Evolutionary conservation across 2,797 vertebrate species (phyloP).

Genomic region (Acanthurus leucopareius): DNA sequence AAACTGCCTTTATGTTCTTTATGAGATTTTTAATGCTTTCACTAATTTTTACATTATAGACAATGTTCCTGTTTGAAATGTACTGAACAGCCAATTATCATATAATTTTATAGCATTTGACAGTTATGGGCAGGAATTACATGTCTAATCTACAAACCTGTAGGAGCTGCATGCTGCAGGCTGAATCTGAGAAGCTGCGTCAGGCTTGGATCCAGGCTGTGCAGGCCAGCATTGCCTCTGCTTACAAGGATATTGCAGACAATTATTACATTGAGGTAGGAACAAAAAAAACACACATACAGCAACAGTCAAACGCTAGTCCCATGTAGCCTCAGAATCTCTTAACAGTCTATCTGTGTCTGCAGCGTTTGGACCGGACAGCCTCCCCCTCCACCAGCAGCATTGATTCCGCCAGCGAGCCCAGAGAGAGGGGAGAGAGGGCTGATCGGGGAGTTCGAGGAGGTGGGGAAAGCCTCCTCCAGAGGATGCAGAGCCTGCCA

Average conservation of each 20-base stretch:
- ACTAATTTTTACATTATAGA: neutral
- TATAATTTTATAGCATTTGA: neutral
- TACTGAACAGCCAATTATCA: neutral
- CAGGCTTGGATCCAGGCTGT: constrained; percentile 98
- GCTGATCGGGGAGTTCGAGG: constrained; percentile 84
- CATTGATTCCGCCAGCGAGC: constrained; percentile 94
- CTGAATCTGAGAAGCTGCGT: constrained; percentile 96
- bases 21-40: neutral
- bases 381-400: constrained; percentile 97
- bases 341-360: neutral
- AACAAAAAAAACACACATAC: constrained; percentile 9
- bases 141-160: neutral
- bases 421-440: constrained; percentile 86
- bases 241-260: constrained; percentile 94
- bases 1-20: neutral
- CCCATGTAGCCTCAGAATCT: neutral
- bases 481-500: constrained; percentile 91
- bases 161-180: constrained; percentile 99
- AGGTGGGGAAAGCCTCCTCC: constrained; percentile 91
- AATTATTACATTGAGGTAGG: constrained; percentile 92
- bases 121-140: neutral
- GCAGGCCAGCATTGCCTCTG: constrained; percentile 97
- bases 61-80: neutral
- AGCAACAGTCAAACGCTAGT: neutral
- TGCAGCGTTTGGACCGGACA: constrained; percentile 93